Conservation (phyloP, 2,797 vertebrate genomes). For the Oreortyx pictus region DNA sequence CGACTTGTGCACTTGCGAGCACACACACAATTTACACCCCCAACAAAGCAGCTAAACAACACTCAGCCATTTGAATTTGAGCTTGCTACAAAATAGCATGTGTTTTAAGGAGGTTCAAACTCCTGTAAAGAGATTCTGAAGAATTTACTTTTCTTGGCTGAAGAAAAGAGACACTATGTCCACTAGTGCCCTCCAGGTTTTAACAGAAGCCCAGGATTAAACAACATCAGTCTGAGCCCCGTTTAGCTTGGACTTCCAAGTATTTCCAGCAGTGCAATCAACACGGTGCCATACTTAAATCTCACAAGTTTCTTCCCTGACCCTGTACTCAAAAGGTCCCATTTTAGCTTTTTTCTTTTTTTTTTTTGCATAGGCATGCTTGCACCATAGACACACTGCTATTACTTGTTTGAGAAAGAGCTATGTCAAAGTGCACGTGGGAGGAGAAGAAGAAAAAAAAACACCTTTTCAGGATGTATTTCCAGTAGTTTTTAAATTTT, state of each 20-base stretch:
- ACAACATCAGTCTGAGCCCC: background rate
- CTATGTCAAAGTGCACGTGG: background rate
- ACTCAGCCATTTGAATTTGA: background rate
- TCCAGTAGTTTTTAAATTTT: background rate
- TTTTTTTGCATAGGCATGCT: background rate
- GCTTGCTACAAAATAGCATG: background rate
- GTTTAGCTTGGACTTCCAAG: background rate
- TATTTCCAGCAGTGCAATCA: background rate
- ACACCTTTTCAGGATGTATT: background rate
- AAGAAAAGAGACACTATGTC: background rate
- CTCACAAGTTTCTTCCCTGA: background rate
- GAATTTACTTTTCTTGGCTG: background rate
- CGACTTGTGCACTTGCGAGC: background rate
- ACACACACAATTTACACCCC: background rate
- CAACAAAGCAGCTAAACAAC: background rate
- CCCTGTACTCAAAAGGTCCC: background rate
- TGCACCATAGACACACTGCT: fast-evolving
- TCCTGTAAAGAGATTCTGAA: background rate
- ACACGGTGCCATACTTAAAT: fast-evolving
- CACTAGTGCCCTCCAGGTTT: background rate
- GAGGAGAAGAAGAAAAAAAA: background rate
- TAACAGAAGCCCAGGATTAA: background rate
- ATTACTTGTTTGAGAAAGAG: background rate
- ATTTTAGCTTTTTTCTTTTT: background rate
- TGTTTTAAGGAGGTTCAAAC: background rate